Percentiles rank a stretch among this genome's conserved stretches.
phyloP scores from a whole-genome alignment of 2,113 vertebrate genomes.

The Brienomyrus brachyistius region DNA sequence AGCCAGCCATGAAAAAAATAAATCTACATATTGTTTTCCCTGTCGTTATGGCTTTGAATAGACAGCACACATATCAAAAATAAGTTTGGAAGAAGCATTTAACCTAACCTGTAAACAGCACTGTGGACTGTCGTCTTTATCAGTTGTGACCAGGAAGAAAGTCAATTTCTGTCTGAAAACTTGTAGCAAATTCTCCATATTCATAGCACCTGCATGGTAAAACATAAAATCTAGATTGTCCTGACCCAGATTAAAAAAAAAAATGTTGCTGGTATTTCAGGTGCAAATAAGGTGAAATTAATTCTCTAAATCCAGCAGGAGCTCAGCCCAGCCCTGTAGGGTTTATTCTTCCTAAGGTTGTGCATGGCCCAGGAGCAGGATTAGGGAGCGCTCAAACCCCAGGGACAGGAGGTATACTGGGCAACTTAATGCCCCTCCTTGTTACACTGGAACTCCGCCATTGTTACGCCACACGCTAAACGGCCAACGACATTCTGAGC shows the following conservation, averaged over 20 bases:
- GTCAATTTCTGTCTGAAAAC: background rate
- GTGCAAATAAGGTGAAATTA: background rate
- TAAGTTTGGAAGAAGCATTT: background rate
- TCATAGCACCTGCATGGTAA: background rate
- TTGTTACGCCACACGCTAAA: background rate
- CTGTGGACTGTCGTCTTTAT: background rate
- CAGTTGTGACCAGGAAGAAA: background rate
- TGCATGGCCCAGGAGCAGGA: background rate
- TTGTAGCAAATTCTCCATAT: background rate
- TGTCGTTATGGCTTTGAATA: background rate
- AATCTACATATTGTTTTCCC: background rate
- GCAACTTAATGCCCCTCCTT: background rate
- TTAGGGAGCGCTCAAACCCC: background rate
- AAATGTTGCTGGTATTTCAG: background rate
- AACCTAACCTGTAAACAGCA: background rate
- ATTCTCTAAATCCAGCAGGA: background rate
- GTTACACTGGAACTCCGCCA: background rate
- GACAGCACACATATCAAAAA: background rate
- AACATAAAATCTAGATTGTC: background rate
- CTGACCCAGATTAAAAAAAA: background rate
- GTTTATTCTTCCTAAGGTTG: background rate
- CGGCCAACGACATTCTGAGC: background rate
- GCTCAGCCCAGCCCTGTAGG: background rate
- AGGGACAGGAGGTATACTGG: background rate
- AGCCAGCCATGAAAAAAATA: background rate